Evolutionary conservation across 2,797 vertebrate species (phyloP).

Genomic region (Amblyraja radiata): DNA sequence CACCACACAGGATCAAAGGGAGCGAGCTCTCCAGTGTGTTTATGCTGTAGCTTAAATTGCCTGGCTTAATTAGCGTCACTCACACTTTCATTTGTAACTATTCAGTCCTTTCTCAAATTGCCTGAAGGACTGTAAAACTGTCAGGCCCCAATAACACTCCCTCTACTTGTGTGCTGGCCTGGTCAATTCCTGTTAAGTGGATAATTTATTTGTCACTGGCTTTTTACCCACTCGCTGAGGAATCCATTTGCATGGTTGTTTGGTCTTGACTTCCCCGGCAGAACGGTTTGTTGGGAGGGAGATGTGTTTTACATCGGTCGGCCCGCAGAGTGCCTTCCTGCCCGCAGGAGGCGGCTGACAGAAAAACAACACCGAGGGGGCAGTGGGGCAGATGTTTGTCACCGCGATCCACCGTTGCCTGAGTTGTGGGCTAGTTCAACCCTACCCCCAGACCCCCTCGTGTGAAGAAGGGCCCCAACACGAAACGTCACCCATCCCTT

Average conservation of each 20-base stretch:
- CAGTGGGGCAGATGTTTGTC: no score
- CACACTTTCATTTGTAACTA: constrained; percentile 37
- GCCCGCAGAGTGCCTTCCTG: neutral
- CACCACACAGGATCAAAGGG: constrained; percentile 17
- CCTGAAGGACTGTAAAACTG: constrained; percentile 35
- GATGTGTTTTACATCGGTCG: neutral
- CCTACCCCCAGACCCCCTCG: no score
- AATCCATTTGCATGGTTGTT: neutral
- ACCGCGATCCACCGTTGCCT: no score
- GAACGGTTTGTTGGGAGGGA: neutral
- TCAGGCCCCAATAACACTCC: constrained; percentile 33
- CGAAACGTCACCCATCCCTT: no score
- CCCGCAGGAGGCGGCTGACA: neutral
- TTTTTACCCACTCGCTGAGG: neutral
- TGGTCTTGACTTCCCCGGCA: neutral
- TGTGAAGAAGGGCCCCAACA: no score
- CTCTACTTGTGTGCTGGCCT: constrained; percentile 10
- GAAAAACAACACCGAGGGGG: neutral
- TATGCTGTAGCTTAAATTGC: constrained; percentile 38
- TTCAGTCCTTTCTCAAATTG: constrained; percentile 36
- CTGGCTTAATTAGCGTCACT: constrained; percentile 37
- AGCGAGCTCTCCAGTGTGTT: constrained; percentile 20
- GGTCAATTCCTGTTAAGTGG: constrained; percentile 38
- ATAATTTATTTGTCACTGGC: constrained; percentile 23
- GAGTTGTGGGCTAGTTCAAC: no score